These are phyloP conservation scores for Bothrops jararaca DNA, from an alignment of 2,113 vertebrate species.

Conservation along the genomic window DNA sequence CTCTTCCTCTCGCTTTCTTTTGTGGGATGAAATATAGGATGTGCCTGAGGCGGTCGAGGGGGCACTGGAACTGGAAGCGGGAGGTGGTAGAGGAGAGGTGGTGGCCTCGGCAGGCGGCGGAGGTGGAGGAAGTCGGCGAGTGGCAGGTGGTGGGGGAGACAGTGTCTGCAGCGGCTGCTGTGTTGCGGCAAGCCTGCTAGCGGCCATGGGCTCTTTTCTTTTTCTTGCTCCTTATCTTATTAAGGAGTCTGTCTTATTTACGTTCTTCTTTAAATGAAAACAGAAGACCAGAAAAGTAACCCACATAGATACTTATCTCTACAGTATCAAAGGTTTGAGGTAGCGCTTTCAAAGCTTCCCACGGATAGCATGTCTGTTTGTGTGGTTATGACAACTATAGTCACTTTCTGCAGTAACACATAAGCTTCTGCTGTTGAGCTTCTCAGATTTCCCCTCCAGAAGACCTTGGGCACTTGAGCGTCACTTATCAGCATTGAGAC, in stretches of 20 bases:
- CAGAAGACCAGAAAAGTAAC: too few species aligned
- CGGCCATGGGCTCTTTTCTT: constrained; percentile 83
- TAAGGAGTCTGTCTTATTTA: too few species aligned
- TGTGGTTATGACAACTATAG: too few species aligned
- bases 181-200: too few species aligned
- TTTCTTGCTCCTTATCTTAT: too few species aligned
- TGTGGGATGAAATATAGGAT: constrained; percentile 74
- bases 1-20: constrained; percentile 92
- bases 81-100: constrained; percentile 47
- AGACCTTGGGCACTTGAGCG: background rate
- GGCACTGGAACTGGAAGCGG: constrained; percentile 58
- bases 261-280: too few species aligned
- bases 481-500: background rate
- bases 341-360: background rate
- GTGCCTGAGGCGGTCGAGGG: constrained; percentile 63
- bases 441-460: background rate
- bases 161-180: constrained; percentile 25
- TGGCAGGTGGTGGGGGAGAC: constrained; percentile 49
- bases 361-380: background rate
- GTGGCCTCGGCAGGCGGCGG: constrained; percentile 62
- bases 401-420: background rate
- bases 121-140: constrained; percentile 33
- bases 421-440: background rate
- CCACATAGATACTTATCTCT: too few species aligned
- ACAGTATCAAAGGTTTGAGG: constrained; percentile 2